Base-by-base conservation (phyloP, 1,140 invertebrate genomes). In the Danaus melanippus region DNA sequence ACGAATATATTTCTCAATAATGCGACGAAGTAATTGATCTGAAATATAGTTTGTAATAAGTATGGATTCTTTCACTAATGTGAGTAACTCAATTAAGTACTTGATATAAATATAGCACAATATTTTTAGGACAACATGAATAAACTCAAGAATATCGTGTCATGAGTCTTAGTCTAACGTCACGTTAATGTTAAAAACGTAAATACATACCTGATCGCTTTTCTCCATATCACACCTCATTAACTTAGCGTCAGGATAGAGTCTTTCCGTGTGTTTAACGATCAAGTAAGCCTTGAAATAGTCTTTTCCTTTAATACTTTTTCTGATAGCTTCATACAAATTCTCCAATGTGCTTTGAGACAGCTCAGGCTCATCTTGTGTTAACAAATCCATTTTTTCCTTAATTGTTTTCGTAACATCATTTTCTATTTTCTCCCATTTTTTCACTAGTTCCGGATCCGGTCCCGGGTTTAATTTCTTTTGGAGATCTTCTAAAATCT, bases 401-500 rank as follows among this genome's bases (percentile, higher is more conserved):
- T 83, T 79, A 10, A 88, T 83, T 0, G 69, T 73, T 12, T 62
- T 60, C 5, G 80, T 54, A 0, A 88, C 67, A 49, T 86, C 71
- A 21, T 71, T 62, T 52, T 87, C 75, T 9, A 88, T 84, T 67
- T 79, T 72, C 6, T 86, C 79, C 86, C 86, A 88, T 57, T 79
- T 75, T 50, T 83, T 83, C 0, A 81, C 64, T 0, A 87, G 64
- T 42, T 74, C 75, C 7, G 76, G 69, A 55, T 87, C 82, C 1
- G 85, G 80, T 8, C 70, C 71, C 8, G 83, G 78, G 56, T 86
- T 89, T 9, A 90, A 56, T 57, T 88, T 83, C 46, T 88, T 87
- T 52, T 90, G 86, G 8, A 93, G 65, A 52, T 89, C 79, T 60
- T 91, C 88, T 53, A 93, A 80, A 50, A 90, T 90, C 59, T 87